Percentiles rank a stretch among this genome's conserved stretches.
phyloP scores from a whole-genome alignment of 2,888 invertebrate genomes.

The Leptopilina drosophilae region DNA sequence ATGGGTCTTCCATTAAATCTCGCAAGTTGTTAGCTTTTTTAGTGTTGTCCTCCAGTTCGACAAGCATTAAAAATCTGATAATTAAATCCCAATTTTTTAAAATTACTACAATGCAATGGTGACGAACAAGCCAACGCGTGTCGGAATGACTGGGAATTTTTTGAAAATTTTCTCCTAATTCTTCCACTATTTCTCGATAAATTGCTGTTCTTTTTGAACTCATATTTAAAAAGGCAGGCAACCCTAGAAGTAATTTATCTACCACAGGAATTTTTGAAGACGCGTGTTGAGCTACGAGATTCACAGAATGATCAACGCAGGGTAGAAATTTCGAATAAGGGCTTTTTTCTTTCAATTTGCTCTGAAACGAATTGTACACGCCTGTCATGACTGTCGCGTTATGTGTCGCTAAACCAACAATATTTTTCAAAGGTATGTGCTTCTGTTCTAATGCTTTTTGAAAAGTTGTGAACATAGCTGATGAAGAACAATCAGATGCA shows the following conservation, averaged over 20 bases:
- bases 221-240: constrained; percentile 17
- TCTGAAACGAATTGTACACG: neutral
- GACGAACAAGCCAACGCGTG: constrained; percentile 45
- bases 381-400: neutral
- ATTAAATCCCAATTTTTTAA: neutral
- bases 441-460: neutral
- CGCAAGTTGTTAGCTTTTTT: neutral
- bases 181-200: constrained; percentile 35
- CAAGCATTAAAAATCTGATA: too few species aligned
- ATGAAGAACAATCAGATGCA: neutral
- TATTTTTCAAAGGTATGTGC: neutral
- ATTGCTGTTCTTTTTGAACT: constrained; percentile 40
- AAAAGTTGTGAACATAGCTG: neutral
- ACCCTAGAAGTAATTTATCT: neutral
- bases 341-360: neutral
- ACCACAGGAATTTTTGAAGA: neutral
- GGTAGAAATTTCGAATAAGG: neutral
- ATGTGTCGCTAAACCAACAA: neutral
- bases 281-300: constrained; percentile 32
- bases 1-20: neutral
- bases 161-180: neutral
- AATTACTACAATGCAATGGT: constrained; percentile 23
- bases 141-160: constrained; percentile 32
- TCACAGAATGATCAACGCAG: neutral
- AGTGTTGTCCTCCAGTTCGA: too few species aligned